Percentiles rank a stretch among this genome's conserved stretches.
Conservation (phyloP, 2,797 vertebrate species). For the Sciurus carolinensis region DNA sequence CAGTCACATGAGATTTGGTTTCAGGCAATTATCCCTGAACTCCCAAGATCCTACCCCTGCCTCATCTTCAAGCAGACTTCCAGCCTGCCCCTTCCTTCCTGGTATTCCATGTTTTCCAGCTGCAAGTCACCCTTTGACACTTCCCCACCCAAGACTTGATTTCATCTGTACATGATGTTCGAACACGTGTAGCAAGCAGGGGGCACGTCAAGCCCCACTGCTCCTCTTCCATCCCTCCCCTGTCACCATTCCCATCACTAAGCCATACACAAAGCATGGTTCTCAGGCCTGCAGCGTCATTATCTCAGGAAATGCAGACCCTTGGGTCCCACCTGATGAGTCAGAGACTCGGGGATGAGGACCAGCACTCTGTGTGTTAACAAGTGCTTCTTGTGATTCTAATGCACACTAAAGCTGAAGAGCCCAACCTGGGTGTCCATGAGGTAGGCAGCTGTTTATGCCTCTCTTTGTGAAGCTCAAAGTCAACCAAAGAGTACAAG, state of each 20-base stretch:
- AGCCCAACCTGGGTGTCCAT: neutral
- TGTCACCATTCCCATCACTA: neutral
- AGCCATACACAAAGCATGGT: neutral
- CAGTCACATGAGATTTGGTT: neutral
- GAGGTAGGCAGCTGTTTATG: neutral
- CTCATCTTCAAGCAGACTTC: neutral
- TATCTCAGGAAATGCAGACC: neutral
- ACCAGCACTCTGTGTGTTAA: neutral
- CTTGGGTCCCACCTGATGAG: neutral
- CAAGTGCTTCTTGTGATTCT: neutral
- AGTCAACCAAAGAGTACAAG: neutral
- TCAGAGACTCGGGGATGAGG: neutral
- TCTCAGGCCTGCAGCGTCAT: neutral
- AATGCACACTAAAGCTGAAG: neutral
- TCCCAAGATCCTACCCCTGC: neutral
- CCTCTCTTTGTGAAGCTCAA: neutral
- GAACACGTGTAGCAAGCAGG: neutral
- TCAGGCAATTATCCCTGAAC: neutral
- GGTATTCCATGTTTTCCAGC: neutral
- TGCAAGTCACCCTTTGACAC: neutral
- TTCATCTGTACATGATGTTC: neutral
- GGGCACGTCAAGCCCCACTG: neutral
- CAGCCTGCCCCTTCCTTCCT: neutral
- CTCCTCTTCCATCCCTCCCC: neutral
- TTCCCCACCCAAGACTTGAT: neutral